Conservation (phyloP, 2,797 vertebrate species). For the Coreius guichenoti region DNA sequence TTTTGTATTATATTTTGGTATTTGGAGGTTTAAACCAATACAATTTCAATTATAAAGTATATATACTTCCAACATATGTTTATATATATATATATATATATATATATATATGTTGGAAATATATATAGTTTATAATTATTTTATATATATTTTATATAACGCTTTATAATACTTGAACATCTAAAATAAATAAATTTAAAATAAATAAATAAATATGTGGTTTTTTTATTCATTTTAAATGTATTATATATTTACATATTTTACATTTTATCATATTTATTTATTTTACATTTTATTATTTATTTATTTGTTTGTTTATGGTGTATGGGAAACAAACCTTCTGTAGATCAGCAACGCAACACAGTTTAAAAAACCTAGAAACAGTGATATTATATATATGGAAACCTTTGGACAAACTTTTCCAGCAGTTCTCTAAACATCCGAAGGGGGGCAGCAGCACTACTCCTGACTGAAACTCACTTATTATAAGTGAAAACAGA, state of each 20-base stretch:
- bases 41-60: too few relatives aligned
- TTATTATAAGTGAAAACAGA: conserved; percentile 47
- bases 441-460: conserved; percentile 34
- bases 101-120: too few relatives aligned
- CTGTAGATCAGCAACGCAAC: background rate
- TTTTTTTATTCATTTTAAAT: background rate
- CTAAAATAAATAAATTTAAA: background rate
- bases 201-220: too few relatives aligned
- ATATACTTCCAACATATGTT: too few relatives aligned
- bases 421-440: background rate
- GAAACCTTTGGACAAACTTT: background rate
- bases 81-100: background rate
- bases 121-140: too few relatives aligned
- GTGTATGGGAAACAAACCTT: background rate
- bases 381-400: too few relatives aligned
- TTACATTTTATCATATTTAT: background rate
- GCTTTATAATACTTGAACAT: too few relatives aligned
- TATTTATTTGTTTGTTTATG: background rate
- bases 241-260: background rate
- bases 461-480: background rate
- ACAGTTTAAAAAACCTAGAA: too few relatives aligned
- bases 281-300: background rate
- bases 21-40: background rate
- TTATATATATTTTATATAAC: too few relatives aligned
- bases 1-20: background rate